Evolutionary conservation across 2,797 vertebrate species (phyloP).

Genomic region (Ceyx erithaca): DNA sequence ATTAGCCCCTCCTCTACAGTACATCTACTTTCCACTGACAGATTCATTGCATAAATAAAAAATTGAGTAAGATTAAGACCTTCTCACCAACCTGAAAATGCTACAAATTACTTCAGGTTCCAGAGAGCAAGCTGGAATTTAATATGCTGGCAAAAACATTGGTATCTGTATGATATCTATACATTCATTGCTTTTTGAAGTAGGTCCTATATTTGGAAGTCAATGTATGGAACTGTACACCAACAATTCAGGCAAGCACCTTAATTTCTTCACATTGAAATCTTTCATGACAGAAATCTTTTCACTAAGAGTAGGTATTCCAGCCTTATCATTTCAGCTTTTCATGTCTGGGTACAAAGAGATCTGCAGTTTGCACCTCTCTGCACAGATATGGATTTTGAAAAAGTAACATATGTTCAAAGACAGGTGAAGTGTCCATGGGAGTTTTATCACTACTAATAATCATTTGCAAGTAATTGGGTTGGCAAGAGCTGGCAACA

Average conservation of each 20-base stretch:
- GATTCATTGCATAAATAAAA: neutral
- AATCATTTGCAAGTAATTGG: neutral
- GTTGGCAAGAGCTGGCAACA: neutral
- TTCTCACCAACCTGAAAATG: neutral
- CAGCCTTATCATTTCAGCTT: neutral
- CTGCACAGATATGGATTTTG: rapidly evolving
- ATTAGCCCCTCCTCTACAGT: neutral
- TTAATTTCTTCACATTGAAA: neutral
- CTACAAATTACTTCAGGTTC: neutral
- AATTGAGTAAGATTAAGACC: neutral
- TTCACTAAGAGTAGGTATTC: neutral
- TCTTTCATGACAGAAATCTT: neutral
- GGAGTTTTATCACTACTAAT: neutral
- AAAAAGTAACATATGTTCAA: neutral
- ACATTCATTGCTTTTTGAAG: neutral
- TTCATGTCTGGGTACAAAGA: neutral
- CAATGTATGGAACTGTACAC: neutral
- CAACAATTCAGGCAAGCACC: neutral
- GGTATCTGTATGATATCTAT: neutral
- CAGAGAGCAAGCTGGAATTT: neutral
- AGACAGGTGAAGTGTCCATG: neutral
- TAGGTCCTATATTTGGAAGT: neutral
- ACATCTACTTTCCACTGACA: neutral
- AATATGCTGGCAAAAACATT: neutral
- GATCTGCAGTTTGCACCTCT: neutral